These are phyloP conservation scores for Leucoptera coffeella DNA, from an alignment of 2,888 invertebrate genomes.

Conservation along the genomic window DNA sequence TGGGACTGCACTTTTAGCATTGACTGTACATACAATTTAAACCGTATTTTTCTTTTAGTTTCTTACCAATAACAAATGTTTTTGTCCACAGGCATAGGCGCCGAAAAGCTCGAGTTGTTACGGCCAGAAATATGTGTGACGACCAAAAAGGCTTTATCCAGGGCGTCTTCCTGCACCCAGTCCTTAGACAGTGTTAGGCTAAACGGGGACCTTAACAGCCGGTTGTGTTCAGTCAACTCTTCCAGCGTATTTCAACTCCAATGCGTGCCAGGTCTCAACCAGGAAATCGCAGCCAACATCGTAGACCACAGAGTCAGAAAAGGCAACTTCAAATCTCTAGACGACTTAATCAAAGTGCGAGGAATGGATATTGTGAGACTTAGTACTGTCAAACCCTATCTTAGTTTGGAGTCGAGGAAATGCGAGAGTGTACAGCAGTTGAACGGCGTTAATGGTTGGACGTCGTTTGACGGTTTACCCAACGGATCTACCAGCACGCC, in stretches of 20 bases:
- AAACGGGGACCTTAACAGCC: constrained; percentile 40
- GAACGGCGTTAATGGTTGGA: constrained; percentile 27
- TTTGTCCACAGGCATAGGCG: constrained; percentile 75
- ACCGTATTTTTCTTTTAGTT: too few species aligned
- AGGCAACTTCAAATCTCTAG: constrained; percentile 65
- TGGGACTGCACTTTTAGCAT: too few species aligned
- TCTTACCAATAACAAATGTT: too few species aligned
- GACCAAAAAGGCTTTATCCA: constrained; percentile 36
- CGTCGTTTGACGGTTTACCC: constrained; percentile 13
- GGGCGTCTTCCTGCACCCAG: constrained; percentile 55
- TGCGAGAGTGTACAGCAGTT: constrained; percentile 38
- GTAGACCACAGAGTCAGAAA: constrained; percentile 66
- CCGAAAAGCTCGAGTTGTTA: constrained; percentile 63
- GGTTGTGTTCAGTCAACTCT: constrained; percentile 62
- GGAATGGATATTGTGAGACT: constrained; percentile 58
- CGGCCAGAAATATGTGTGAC: constrained; percentile 71
- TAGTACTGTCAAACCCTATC: constrained; percentile 53
- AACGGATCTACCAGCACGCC: constrained; percentile 20
- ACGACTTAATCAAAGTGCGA: constrained; percentile 69
- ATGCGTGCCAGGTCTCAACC: constrained; percentile 64
- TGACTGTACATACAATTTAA: too few species aligned
- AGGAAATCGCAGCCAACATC: constrained; percentile 74
- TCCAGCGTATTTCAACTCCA: constrained; percentile 78
- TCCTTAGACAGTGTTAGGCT: constrained; percentile 60
- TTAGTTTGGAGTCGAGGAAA: constrained; percentile 41